A percentile compares a stretch with the other conserved stretches of the same genome.
These are phyloP conservation scores for Holacanthus passer DNA, from an alignment of 2,113 vertebrate species.

Conservation along the genomic window DNA sequence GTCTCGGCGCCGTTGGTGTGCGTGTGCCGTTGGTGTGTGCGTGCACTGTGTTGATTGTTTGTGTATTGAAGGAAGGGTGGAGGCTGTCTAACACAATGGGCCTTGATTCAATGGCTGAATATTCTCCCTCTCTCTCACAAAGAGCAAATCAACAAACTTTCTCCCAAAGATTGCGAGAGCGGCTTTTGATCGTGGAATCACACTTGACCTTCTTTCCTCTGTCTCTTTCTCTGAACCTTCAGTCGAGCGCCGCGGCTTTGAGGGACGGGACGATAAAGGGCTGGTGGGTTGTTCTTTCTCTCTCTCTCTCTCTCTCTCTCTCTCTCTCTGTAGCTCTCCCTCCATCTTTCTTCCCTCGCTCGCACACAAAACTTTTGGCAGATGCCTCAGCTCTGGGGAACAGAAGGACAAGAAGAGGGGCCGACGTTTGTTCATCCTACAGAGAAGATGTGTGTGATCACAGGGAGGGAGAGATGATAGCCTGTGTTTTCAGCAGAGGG, in stretches of 20 bases:
- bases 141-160: constrained; percentile 45
- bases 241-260: not conserved
- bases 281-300: not conserved
- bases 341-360: not conserved
- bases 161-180: constrained; percentile 19
- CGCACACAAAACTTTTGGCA: constrained; percentile 36
- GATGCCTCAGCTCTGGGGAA: constrained; percentile 49
- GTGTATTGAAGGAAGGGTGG: constrained; percentile 35
- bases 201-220: constrained; percentile 37
- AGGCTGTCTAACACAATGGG: constrained; percentile 46
- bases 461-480: constrained; percentile 54
- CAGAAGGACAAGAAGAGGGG: constrained; percentile 24
- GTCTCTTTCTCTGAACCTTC: constrained; percentile 13
- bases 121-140: constrained; percentile 4
- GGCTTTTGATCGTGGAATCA: constrained; percentile 48
- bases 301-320: not conserved
- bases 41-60: constrained; percentile 52
- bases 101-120: constrained; percentile 55
- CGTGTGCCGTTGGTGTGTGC: no score
- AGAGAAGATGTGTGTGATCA: constrained; percentile 41
- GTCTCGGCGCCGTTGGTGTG: constrained; percentile 1
- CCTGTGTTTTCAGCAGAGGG: constrained; percentile 52
- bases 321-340: not conserved
- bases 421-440: constrained; percentile 31
- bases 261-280: not conserved